Evolutionary conservation across 2,888 invertebrate genomes (phyloP).

Genomic region (Eristalinus aeneus): DNA sequence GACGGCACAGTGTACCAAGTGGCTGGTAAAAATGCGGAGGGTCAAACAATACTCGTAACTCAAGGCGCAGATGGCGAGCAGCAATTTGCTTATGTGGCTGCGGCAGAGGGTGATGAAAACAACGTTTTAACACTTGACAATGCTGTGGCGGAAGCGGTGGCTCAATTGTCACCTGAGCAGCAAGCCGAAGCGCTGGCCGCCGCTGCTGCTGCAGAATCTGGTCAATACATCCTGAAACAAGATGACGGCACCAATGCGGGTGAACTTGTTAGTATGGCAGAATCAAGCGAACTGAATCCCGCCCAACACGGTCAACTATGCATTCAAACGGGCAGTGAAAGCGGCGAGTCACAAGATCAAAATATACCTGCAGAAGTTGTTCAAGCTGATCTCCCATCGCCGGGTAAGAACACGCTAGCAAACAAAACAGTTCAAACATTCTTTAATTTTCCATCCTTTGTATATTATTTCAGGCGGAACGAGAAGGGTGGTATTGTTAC

Average conservation of each 20-base stretch:
- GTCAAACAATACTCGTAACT: conserved; percentile 88
- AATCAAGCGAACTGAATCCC: conserved; percentile 74
- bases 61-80: conserved; percentile 89
- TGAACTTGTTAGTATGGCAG: conserved; percentile 76
- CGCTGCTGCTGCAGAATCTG: conserved; percentile 74
- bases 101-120: conserved; percentile 83
- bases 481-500: conserved; percentile 89
- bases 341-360: conserved; percentile 83
- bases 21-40: conserved; percentile 90
- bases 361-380: conserved; percentile 93
- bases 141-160: conserved; percentile 80
- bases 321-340: conserved; percentile 75
- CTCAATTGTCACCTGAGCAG: conserved; percentile 78
- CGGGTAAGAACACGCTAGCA: conserved; percentile 82
- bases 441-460: conserved; percentile 3
- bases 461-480: conserved; percentile 85
- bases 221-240: conserved; percentile 78
- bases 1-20: conserved; percentile 87
- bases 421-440: not conserved
- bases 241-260: conserved; percentile 73
- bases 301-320: conserved; percentile 73
- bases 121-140: conserved; percentile 80
- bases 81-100: conserved; percentile 85
- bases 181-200: conserved; percentile 75
- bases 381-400: conserved; percentile 91